Conservation (phyloP, 2,797 vertebrate species). For the Muscicapa comitata region DNA sequence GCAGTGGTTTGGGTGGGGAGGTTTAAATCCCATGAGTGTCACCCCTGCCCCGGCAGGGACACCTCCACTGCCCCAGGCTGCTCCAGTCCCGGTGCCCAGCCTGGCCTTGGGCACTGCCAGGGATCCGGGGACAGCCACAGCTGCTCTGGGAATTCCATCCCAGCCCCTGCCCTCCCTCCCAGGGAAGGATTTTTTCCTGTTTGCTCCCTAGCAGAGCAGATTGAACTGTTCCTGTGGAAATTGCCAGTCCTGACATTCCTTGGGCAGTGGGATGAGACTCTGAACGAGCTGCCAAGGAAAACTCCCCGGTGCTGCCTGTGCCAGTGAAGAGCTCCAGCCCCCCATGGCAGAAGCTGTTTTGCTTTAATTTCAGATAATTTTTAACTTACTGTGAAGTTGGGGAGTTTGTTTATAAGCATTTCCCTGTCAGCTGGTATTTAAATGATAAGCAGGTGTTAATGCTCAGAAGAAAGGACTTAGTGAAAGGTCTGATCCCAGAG, state of each 20-base stretch:
- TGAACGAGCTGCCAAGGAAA: background rate
- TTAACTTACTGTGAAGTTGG: background rate
- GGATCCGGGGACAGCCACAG: background rate
- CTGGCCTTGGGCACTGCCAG: background rate
- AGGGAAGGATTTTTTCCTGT: background rate
- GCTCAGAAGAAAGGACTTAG: background rate
- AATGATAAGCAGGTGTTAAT: background rate
- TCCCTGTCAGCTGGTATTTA: background rate
- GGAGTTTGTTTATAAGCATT: background rate
- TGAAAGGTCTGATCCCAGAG: background rate
- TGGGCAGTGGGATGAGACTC: background rate
- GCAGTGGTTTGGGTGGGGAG: background rate
- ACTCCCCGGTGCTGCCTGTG: background rate
- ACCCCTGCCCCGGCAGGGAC: background rate
- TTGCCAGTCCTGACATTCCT: accelerated
- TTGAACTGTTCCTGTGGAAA: background rate
- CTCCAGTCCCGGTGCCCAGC: background rate
- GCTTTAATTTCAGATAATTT: background rate
- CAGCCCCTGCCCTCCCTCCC: accelerated
- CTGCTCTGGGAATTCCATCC: background rate
- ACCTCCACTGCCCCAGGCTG: background rate
- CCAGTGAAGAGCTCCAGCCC: no score
- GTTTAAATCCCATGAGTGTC: background rate
- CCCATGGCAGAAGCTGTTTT: background rate
- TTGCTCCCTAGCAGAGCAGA: background rate